Evolutionary conservation across 2,113 vertebrate species (phyloP), one percentile per base, ranked within the genome.

Genomic region (Tupaia chinensis): DNA sequence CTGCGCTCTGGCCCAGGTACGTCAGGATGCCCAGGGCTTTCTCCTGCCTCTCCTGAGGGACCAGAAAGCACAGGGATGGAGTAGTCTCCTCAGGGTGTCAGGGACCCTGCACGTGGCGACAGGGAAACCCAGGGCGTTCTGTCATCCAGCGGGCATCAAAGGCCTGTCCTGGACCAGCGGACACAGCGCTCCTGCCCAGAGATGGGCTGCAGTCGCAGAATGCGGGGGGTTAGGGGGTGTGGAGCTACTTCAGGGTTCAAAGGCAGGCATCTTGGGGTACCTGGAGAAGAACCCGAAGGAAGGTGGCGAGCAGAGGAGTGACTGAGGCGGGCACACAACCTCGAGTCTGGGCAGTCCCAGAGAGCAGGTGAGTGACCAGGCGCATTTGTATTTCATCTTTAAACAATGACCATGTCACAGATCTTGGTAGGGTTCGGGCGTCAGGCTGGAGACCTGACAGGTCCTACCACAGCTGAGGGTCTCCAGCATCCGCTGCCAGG

Each of bases 11-110:
- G 44, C 99, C 99, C 25, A 99, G 97, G 79, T 99, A 99, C 0
- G 99, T 99, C 85, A 99, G 98, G 91, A 99, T 98, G 53, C 99
- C 99, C 54, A 99, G 98, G 9, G 99, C 99, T 76, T 99, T 99
- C 87, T 99, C 99, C 74, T 99, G 99, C 23, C 98, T 98, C 96
- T 99, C 99, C 99, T 99, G 92, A 23, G 3, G n/a, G 23, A 22
- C 11, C 53, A 79, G 84, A 66, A 84, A n/a, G 69, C 15, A 76
- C 22, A n/a, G 34, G 19, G 53, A 1, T 29, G 25, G 11, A 12
- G 20, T 10, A 74, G 27, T 56, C 91, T n/a, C 60, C 20, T 58
- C 12, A 66, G 10, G 5, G 3, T 9, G 54, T 66, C 27, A 32
- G 11, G 25, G 44, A 44, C 44, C 44, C 44, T 44, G 44, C 44